Conservation (phyloP, 2,888 invertebrate species). For the Belgica antarctica region DNA sequence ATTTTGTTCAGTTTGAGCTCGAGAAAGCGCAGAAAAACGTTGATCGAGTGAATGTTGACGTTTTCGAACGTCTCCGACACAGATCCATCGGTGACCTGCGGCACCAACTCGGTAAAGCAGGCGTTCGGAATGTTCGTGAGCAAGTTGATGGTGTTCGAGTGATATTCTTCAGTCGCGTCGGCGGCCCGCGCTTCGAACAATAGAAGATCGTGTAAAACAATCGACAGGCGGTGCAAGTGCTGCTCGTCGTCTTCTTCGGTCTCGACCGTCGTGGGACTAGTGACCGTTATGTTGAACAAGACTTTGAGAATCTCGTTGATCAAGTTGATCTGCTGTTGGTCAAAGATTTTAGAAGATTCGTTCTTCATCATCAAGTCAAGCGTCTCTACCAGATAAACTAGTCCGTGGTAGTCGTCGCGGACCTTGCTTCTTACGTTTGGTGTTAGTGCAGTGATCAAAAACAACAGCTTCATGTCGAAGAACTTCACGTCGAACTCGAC, state of each 20-base stretch:
- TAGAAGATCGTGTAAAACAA: slow-evolving; percentile 69
- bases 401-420: slow-evolving; percentile 67
- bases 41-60: slow-evolving; percentile 74
- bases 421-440: slow-evolving; percentile 65
- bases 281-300: slow-evolving; percentile 72
- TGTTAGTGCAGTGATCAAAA: slow-evolving; percentile 82
- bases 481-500: slow-evolving; percentile 71
- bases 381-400: slow-evolving; percentile 66
- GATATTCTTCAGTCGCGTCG: slow-evolving; percentile 66
- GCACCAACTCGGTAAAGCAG: slow-evolving; percentile 70
- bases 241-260: slow-evolving; percentile 67
- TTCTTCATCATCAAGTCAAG: slow-evolving; percentile 64
- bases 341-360: slow-evolving; percentile 46
- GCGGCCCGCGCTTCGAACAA: slow-evolving; percentile 59
- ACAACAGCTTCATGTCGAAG: slow-evolving; percentile 84
- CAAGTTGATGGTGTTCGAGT: slow-evolving; percentile 79
- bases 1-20: slow-evolving; percentile 63
- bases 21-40: slow-evolving; percentile 69
- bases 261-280: slow-evolving; percentile 52
- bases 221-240: slow-evolving; percentile 69
- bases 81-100: slow-evolving; percentile 56
- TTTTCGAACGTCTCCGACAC: slow-evolving; percentile 58
- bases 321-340: slow-evolving; percentile 36
- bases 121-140: slow-evolving; percentile 76
- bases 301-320: slow-evolving; percentile 68